Base-by-base conservation (phyloP, 2,888 invertebrate species). In the Ennomos fuscantarius region DNA sequence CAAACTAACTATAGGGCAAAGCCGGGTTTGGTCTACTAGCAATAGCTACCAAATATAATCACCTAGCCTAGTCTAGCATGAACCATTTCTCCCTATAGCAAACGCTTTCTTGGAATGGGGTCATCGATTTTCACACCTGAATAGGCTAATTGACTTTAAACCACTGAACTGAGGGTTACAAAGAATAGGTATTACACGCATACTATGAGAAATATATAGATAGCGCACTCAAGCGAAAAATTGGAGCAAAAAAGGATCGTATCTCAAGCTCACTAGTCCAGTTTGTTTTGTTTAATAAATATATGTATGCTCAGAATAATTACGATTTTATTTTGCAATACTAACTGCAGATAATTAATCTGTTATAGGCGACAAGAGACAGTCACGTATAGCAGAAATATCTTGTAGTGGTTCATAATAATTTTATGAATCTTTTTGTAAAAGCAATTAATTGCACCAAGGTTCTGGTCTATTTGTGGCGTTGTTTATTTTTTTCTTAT, bases 121-220 rank as follows among this genome's bases (percentile, higher is more conserved):
- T 60, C 60, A 60, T 46, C 50, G 53, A 42, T 53, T 60, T 56
- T 53, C 60, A 53, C 56, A 53, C 60, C 46, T 60, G 49, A 56
- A 55, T 60, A 42, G 46, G 45, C 53, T 60, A 56, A 60, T 53
- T 56, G 42, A 46, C 53, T 45, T 55, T 53, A 60, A 50, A 50
- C 55, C 55, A 60, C 51, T 60, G 55, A 55, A 48, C 52, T 52
- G 55, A 49, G 11, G 8, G 37, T 53, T 51, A 56, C 45, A 41
- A 52, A 60, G 49, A 53, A 53, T 49, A 53, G 24, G 24, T 24
- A 24, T 24, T 24, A 24, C 24, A 24, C 2, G 24, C 24, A 1
- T 1, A 1, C 24, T 24, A 24, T 15, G 1, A 15, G 15, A 24
- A 24, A 24, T 6, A 24, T 24, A 24, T 24, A 24, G 24, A 24